Percentiles rank a stretch among this genome's conserved stretches.
Conservation (phyloP, 2,888 invertebrate genomes). For the Rhopalosiphum nymphaeae region DNA sequence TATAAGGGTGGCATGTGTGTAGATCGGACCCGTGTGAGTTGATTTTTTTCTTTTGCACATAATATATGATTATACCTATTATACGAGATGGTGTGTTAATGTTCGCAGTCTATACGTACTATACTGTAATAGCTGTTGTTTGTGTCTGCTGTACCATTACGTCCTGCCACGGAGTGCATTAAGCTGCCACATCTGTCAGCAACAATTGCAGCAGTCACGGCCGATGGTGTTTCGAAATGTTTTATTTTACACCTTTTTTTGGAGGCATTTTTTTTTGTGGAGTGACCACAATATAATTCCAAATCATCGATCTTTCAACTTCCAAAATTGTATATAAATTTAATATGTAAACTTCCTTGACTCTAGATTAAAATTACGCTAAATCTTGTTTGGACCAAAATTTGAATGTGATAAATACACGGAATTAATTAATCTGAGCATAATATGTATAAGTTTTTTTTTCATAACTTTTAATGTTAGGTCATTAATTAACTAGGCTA, state of each 20-base stretch:
- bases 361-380: not conserved
- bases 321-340: not conserved
- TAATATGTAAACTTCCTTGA: not conserved
- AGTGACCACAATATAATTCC: too few relatives aligned
- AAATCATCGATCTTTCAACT: not conserved
- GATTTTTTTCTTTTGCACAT: not conserved
- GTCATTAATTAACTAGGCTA: not conserved
- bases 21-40: not conserved
- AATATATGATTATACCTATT: not conserved
- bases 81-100: not conserved
- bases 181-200: constrained; percentile 3
- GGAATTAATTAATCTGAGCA: not conserved
- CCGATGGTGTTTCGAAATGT: not conserved
- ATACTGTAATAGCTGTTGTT: not conserved
- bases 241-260: not conserved
- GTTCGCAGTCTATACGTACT: not conserved
- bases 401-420: not conserved
- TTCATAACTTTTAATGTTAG: not conserved
- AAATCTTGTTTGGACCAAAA: not conserved
- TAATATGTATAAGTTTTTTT: not conserved
- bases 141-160: not conserved
- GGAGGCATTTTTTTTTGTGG: too few relatives aligned
- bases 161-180: not conserved
- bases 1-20: not conserved
- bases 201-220: not conserved